These are phyloP conservation scores for Drosophila pachea DNA, from an alignment of 1,140 invertebrate genomes.

Conservation along the genomic window DNA sequence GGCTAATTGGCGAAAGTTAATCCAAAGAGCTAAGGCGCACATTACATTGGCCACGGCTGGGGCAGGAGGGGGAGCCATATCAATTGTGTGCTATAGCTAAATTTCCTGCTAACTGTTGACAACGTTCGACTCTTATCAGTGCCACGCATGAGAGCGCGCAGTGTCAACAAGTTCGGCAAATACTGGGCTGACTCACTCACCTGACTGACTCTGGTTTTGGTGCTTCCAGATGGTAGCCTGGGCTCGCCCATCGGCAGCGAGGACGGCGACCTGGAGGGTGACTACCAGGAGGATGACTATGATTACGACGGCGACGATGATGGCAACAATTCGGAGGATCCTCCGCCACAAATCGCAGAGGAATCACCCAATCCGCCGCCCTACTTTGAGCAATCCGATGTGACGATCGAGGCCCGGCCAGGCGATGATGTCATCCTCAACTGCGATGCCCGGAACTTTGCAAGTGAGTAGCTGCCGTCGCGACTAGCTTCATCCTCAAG, in stretches of 20 bases:
- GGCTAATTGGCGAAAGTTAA: no score
- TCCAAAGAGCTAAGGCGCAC: no score
- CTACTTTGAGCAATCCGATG: constrained; percentile 58
- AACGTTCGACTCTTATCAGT: no score
- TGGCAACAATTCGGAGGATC: background rate
- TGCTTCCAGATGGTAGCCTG: constrained; percentile 21
- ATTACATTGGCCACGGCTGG: no score
- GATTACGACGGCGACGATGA: constrained; percentile 46
- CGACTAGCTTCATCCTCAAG: background rate
- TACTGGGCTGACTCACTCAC: background rate
- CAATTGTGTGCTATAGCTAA: no score
- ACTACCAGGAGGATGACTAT: constrained; percentile 56
- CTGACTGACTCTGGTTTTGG: background rate
- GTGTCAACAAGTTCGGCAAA: no score
- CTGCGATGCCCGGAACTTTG: constrained; percentile 67
- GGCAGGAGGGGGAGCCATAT: no score
- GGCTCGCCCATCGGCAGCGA: constrained; percentile 33
- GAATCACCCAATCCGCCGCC: constrained; percentile 19
- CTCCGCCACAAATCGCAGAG: background rate
- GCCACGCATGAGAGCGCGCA: no score
- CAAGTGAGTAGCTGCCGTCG: constrained; percentile 34
- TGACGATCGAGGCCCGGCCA: constrained; percentile 44
- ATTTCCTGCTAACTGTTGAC: no score
- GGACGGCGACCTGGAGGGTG: background rate
- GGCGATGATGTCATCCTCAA: constrained; percentile 62